Evolutionary conservation across 2,888 invertebrate species (phyloP).

Genomic region (Chaetogeoica ovagalla): DNA sequence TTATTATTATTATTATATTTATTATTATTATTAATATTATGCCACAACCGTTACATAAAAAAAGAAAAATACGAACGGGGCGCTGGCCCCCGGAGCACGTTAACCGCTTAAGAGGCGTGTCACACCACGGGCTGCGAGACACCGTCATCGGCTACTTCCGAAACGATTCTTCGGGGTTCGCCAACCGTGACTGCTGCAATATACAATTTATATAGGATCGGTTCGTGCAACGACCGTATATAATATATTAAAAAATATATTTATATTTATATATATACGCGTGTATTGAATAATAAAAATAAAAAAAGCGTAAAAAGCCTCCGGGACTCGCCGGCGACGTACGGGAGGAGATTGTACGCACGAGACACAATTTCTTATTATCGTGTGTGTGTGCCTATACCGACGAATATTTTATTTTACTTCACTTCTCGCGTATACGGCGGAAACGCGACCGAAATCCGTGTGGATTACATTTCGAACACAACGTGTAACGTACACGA

Average conservation of each 20-base stretch:
- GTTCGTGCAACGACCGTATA: constrained; percentile 27
- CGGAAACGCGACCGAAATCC: background rate
- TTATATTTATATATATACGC: too few species aligned
- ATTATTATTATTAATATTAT: too few species aligned
- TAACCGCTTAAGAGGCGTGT: constrained; percentile 50
- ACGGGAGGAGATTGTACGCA: background rate
- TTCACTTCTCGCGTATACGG: background rate
- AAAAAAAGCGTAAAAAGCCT: constrained; percentile 34
- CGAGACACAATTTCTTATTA: constrained; percentile 1
- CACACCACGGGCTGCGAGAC: constrained; percentile 38
- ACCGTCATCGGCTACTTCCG: constrained; percentile 45
- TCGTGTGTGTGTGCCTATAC: too few species aligned
- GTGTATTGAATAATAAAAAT: too few species aligned
- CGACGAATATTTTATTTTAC: background rate
- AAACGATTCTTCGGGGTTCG: constrained; percentile 48
- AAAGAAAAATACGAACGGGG: constrained; percentile 26
- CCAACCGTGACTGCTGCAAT: constrained; percentile 34
- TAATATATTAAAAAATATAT: background rate
- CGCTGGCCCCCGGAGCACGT: constrained; percentile 45
- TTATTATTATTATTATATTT: too few species aligned
- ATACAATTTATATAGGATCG: constrained; percentile 24
- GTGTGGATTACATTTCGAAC: background rate
- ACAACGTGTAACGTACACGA: background rate
- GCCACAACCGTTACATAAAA: constrained; percentile 46
- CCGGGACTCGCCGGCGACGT: background rate